phyloP scores from a whole-genome alignment of 2,888 invertebrate species.

The Acrocyrtus sp. region DNA sequence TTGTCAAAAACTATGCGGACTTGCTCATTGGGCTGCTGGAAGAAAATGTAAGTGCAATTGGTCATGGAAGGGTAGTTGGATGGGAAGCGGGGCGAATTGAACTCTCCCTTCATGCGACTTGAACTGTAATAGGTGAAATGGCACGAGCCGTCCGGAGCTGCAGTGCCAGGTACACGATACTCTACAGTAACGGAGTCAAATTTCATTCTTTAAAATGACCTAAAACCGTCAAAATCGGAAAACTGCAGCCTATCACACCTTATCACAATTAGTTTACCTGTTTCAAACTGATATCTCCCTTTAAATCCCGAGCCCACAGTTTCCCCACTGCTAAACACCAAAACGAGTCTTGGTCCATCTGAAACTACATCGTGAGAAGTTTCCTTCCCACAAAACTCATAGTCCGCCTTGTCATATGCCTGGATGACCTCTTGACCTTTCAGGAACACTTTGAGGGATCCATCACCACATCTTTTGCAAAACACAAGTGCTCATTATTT shows the following conservation, averaged over 20 bases:
- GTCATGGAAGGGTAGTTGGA: slow-evolving; percentile 96
- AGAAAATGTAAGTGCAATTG: slow-evolving; percentile 91
- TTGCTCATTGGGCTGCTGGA: slow-evolving; percentile 84
- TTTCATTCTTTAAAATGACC: not conserved
- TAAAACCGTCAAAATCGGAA: not conserved
- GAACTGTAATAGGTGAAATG: slow-evolving; percentile 90
- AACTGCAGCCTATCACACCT: too few species aligned
- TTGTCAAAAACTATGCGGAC: slow-evolving; percentile 91
- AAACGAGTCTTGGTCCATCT: slow-evolving; percentile 90
- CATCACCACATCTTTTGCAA: slow-evolving; percentile 80
- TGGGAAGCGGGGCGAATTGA: slow-evolving; percentile 96
- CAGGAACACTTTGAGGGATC: slow-evolving; percentile 88
- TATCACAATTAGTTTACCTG: too few species aligned
- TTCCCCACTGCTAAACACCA: slow-evolving; percentile 95
- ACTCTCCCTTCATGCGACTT: slow-evolving; percentile 87
- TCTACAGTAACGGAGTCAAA: slow-evolving; percentile 32
- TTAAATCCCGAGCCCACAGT: slow-evolving; percentile 91
- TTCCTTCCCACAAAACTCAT: slow-evolving; percentile 88
- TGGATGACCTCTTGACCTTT: slow-evolving; percentile 93
- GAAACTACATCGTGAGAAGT: slow-evolving; percentile 84
- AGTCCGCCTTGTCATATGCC: slow-evolving; percentile 92
- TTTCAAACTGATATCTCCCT: slow-evolving; percentile 85
- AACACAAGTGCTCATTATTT: slow-evolving; percentile 3
- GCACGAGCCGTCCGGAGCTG: slow-evolving; percentile 89
- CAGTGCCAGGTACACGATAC: slow-evolving; percentile 83